These are phyloP conservation scores for Myiotriccus ornatus DNA, from an alignment of 2,797 vertebrate genomes.

Conservation along the genomic window DNA sequence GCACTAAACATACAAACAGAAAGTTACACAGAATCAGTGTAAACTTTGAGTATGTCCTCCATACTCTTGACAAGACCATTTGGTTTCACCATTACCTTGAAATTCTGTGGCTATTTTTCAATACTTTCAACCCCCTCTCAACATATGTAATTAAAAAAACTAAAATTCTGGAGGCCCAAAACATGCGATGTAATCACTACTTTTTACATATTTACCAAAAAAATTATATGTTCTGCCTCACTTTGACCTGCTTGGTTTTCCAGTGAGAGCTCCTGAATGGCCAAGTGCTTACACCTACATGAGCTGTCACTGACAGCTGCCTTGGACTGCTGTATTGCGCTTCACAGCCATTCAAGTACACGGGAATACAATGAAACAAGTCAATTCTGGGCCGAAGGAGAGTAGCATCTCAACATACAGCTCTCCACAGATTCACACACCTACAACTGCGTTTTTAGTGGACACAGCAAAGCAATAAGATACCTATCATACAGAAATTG, in stretches of 20 bases:
- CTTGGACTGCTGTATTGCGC: neutral
- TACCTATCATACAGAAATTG: neutral
- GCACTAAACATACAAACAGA: neutral
- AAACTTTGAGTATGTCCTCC: neutral
- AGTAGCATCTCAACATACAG: rapidly evolving
- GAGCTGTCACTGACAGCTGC: conserved; percentile 5
- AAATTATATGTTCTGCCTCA: neutral
- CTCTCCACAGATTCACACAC: neutral
- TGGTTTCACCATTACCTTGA: neutral
- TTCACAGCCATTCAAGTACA: neutral
- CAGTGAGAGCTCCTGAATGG: neutral
- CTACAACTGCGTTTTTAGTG: rapidly evolving
- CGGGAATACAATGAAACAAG: neutral
- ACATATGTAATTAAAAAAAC: neutral
- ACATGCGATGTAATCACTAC: rapidly evolving
- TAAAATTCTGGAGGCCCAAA: neutral
- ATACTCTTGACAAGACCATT: neutral
- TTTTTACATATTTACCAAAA: neutral
- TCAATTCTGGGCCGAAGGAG: neutral
- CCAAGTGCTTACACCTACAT: neutral
- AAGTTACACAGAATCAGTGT: neutral
- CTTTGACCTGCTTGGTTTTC: neutral
- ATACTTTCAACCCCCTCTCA: neutral
- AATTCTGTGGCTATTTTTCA: neutral
- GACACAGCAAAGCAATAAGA: neutral